These are phyloP conservation scores for Brenthis hecate DNA, from an alignment of 2,888 invertebrate species.

Conservation along the genomic window DNA sequence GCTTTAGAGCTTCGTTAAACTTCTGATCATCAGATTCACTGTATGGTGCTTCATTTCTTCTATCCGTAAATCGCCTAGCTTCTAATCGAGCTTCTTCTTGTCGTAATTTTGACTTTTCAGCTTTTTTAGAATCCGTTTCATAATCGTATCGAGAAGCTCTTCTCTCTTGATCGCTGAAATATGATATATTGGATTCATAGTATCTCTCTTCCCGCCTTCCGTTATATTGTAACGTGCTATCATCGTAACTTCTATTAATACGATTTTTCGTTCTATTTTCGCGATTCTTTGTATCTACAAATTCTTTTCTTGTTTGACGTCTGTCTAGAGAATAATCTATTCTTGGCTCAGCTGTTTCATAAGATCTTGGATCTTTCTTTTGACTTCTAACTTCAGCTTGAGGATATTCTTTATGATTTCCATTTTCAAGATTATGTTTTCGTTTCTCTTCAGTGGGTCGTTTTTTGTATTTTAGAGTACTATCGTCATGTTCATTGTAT, in stretches of 20 bases:
- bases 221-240: slow-evolving; percentile 70
- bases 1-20: slow-evolving; percentile 77
- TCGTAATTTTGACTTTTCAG: slow-evolving; percentile 76
- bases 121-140: slow-evolving; percentile 80
- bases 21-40: slow-evolving; percentile 82
- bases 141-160: slow-evolving; percentile 73
- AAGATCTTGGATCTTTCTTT: slow-evolving; percentile 65
- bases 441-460: slow-evolving; percentile 72
- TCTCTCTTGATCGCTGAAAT: slow-evolving; percentile 73
- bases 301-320: slow-evolving; percentile 67
- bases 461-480: slow-evolving; percentile 77
- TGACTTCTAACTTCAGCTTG: slow-evolving; percentile 66
- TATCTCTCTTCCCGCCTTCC: slow-evolving; percentile 72
- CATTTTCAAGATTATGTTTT: slow-evolving; percentile 62
- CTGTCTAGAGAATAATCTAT: slow-evolving; percentile 76
- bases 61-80: slow-evolving; percentile 67
- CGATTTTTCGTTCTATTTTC: slow-evolving; percentile 61
- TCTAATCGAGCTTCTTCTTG: slow-evolving; percentile 76
- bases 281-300: slow-evolving; percentile 61
- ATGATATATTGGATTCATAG: slow-evolving; percentile 75
- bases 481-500: slow-evolving; percentile 72
- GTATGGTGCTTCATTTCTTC: slow-evolving; percentile 71
- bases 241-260: slow-evolving; percentile 72
- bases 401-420: slow-evolving; percentile 66
- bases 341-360: slow-evolving; percentile 66